These are phyloP conservation scores for Synchiropus splendidus DNA, from an alignment of 2,113 vertebrate genomes.

Conservation along the genomic window DNA sequence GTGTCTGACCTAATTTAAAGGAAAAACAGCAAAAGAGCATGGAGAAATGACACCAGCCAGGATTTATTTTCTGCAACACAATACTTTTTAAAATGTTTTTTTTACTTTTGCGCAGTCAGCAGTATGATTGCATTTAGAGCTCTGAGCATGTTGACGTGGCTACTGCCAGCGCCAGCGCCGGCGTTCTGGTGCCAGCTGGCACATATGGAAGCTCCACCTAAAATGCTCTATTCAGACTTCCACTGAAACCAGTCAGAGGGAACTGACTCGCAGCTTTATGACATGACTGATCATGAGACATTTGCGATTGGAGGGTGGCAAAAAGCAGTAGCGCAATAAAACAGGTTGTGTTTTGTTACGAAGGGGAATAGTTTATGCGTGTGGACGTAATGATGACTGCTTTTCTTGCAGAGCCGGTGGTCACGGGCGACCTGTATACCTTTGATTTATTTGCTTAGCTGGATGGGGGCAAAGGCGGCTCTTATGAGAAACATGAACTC, in stretches of 20 bases:
- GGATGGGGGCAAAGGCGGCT: constrained; percentile 10
- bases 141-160: constrained; percentile 48
- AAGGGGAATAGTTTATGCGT: too few species aligned
- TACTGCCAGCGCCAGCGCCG: constrained; percentile 24
- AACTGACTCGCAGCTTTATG: too few species aligned
- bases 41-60: background rate
- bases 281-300: too few species aligned
- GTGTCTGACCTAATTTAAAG: too few species aligned
- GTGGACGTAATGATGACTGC: constrained; percentile 1
- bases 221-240: constrained; percentile 8
- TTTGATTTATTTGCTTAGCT: constrained; percentile 24
- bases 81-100: constrained; percentile 2
- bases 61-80: constrained; percentile 12
- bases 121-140: constrained; percentile 15
- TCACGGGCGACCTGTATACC: constrained; percentile 21
- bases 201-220: constrained; percentile 32
- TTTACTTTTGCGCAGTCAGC: constrained; percentile 27
- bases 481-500: background rate
- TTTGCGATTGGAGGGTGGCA: too few species aligned
- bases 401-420: constrained; percentile 1
- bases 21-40: constrained; percentile 9
- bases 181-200: constrained; percentile 30
- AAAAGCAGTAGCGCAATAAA: too few species aligned
- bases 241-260: too few species aligned
- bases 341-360: too few species aligned